A percentile compares a stretch with the other conserved stretches of the same genome.
Conservation (phyloP, 2,797 vertebrate species). For the Rhynchonycteris naso region DNA sequence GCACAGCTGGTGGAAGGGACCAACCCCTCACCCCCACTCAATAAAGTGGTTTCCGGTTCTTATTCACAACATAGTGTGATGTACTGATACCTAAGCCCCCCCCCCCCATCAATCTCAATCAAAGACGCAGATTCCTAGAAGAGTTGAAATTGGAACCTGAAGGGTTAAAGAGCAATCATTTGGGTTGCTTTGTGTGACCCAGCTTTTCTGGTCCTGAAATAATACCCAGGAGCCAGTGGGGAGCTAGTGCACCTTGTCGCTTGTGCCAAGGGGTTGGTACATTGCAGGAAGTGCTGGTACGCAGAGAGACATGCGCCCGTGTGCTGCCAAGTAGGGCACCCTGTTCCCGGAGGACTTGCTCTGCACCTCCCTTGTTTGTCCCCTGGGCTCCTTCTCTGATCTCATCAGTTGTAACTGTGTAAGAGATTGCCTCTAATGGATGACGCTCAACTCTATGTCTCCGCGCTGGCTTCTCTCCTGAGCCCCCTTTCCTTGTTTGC, state of each 20-base stretch:
- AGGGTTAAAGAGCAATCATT: not conserved
- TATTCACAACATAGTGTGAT: accelerated
- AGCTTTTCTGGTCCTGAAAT: not conserved
- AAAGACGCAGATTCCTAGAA: not conserved
- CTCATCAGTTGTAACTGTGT: not conserved
- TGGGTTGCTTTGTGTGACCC: not conserved
- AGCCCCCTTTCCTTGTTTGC: not conserved
- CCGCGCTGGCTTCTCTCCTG: not conserved
- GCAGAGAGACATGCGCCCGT: not conserved
- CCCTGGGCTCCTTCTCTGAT: not conserved
- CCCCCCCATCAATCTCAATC: not conserved
- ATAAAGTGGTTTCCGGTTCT: not conserved
- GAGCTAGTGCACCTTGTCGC: accelerated
- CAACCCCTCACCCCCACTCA: accelerated
- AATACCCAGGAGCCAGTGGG: not conserved
- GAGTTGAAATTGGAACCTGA: not conserved
- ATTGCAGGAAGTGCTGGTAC: not conserved
- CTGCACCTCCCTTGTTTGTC: not conserved
- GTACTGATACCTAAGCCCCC: not conserved
- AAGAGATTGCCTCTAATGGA: not conserved
- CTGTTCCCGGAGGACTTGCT: not conserved
- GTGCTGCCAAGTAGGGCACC: not conserved
- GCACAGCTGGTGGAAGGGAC: not conserved
- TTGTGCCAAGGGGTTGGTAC: not conserved
- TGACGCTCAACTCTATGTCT: not conserved